Evolutionary conservation across 2,113 vertebrate genomes (phyloP).

Genomic region (Nothoprocta perdicaria): DNA sequence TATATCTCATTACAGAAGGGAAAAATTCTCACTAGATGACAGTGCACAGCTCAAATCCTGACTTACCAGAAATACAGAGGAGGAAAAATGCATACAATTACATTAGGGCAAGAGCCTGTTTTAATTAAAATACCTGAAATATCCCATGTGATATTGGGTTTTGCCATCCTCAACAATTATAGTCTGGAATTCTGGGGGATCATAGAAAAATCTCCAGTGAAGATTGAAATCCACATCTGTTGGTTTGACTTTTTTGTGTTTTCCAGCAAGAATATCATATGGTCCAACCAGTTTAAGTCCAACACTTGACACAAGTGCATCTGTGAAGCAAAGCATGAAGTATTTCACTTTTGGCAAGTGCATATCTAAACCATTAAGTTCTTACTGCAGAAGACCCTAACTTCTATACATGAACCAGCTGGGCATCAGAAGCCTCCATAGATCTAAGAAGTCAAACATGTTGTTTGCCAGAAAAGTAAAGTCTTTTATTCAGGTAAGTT

Average conservation of each 20-base stretch:
- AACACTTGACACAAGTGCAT: slow-evolving; percentile 82
- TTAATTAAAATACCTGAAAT: slow-evolving; percentile 87
- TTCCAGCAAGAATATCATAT: slow-evolving; percentile 92
- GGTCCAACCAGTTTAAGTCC: slow-evolving; percentile 92
- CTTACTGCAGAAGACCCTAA: not conserved
- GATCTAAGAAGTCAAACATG: not conserved
- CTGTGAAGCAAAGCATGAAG: slow-evolving; percentile 69
- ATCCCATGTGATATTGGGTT: slow-evolving; percentile 93
- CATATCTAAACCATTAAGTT: not conserved
- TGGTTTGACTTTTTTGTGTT: slow-evolving; percentile 80
- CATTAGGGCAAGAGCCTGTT: not conserved
- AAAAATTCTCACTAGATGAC: not conserved
- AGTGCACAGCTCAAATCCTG: rapidly evolving
- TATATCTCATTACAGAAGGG: not conserved
- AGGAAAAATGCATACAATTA: not conserved
- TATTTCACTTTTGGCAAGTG: not conserved
- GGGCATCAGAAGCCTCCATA: not conserved
- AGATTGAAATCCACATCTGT: slow-evolving; percentile 85
- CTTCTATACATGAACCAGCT: no score
- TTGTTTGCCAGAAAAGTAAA: not conserved
- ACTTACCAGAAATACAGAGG: not conserved
- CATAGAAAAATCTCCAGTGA: slow-evolving; percentile 96
- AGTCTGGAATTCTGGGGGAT: slow-evolving; percentile 97
- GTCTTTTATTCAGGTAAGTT: not conserved
- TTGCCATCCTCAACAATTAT: slow-evolving; percentile 84